These are phyloP conservation scores for Heliconius melpomene DNA, from an alignment of 1,140 invertebrate genomes.

Conservation along the genomic window DNA sequence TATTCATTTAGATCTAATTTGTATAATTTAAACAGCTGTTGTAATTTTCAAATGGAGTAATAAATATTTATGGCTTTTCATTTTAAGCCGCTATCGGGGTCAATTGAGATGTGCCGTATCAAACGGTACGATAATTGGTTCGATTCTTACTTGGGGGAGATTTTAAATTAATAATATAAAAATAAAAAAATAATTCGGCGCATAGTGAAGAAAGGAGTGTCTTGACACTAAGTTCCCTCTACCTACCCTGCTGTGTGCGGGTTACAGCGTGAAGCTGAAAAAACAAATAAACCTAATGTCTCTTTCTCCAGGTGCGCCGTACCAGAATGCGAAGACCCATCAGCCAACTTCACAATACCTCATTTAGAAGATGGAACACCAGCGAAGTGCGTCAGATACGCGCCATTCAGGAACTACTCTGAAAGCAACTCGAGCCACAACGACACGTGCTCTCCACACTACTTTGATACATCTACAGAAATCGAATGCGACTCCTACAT, in stretches of 20 bases:
- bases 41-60: not conserved
- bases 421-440: conserved; percentile 37
- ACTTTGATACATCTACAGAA: conserved; percentile 63
- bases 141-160: not conserved
- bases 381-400: conserved; percentile 62
- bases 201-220: too few relatives aligned
- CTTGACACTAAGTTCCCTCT: too few relatives aligned
- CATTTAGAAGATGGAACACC: conserved; percentile 53
- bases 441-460: conserved; percentile 56
- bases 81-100: not conserved
- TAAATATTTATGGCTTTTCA: not conserved
- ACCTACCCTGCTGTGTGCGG: too few relatives aligned
- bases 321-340: conserved; percentile 66
- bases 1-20: not conserved
- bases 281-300: not conserved
- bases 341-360: conserved; percentile 65
- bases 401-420: conserved; percentile 49
- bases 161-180: not conserved
- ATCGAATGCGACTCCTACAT: conserved; percentile 68
- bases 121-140: not conserved
- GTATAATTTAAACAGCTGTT: not conserved
- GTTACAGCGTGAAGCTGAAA: too few relatives aligned
- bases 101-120: not conserved
- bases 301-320: conserved; percentile 60
- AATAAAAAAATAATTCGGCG: not conserved